Conservation (phyloP, 1,140 invertebrate genomes). For the Bombus vancouverensis region DNA sequence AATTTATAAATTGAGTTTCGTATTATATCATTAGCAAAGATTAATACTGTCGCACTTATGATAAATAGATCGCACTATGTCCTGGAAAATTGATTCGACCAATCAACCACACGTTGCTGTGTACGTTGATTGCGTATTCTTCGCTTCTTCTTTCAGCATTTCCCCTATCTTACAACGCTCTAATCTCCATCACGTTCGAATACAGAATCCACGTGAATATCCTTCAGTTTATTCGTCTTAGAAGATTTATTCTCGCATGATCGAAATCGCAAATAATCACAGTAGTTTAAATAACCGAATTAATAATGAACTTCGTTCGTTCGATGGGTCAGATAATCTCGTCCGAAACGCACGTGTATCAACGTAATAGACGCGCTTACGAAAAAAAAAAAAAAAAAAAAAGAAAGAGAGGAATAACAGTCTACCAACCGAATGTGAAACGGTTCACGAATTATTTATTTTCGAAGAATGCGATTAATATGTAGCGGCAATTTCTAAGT, state of each 20-base stretch:
- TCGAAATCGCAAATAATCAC: slow-evolving; percentile 6
- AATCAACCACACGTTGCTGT: not conserved
- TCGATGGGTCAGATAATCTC: not conserved
- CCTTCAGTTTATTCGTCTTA: not conserved
- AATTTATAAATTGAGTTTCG: slow-evolving; percentile 40
- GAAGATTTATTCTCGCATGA: not conserved
- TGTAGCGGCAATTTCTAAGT: slow-evolving; percentile 17
- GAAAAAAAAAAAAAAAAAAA: not conserved
- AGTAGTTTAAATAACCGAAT: not conserved
- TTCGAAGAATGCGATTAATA: slow-evolving; percentile 1
- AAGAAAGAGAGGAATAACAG: not conserved
- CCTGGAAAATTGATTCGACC: not conserved
- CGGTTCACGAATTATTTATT: not conserved
- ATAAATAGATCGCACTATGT: slow-evolving; percentile 70
- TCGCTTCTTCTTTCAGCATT: not conserved
- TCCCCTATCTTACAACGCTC: not conserved
- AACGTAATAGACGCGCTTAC: not conserved
- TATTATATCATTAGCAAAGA: slow-evolving; percentile 67
- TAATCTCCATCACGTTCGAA: not conserved
- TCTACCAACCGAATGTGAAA: not conserved
- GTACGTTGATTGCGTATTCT: slow-evolving; percentile 24
- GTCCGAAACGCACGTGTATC: not conserved
- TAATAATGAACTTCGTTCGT: not conserved
- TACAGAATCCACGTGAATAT: not conserved
- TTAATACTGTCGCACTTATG: slow-evolving; percentile 78